These are phyloP conservation scores for Oreochromis mossambicus DNA, from an alignment of 2,797 vertebrate genomes.

Conservation along the genomic window DNA sequence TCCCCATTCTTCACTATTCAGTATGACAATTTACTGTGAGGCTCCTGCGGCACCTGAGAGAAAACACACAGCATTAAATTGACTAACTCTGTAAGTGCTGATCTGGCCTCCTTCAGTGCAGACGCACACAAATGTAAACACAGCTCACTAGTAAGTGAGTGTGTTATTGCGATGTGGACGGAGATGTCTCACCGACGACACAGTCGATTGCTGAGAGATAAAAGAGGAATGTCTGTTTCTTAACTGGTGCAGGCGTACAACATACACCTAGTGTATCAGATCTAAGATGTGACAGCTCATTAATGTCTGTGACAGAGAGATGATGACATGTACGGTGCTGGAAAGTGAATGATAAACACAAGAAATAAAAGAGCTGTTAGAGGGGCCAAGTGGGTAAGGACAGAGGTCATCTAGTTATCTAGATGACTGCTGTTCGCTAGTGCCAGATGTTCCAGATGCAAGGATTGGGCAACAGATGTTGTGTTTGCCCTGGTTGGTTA, in stretches of 20 bases:
- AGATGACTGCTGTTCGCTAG: constrained; percentile 27
- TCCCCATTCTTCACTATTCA: constrained; percentile 36
- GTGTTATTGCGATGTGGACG: constrained; percentile 4
- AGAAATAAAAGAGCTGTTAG: background rate
- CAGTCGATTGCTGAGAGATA: background rate
- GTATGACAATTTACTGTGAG: constrained; percentile 28
- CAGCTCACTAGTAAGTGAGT: background rate
- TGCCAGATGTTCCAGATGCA: constrained; percentile 64
- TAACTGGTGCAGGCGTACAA: background rate
- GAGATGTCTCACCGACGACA: background rate
- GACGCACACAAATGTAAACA: background rate
- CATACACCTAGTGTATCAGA: background rate
- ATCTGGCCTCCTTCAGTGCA: background rate
- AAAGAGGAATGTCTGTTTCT: constrained; percentile 13
- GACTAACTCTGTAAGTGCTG: constrained; percentile 4
- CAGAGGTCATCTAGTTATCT: constrained; percentile 42
- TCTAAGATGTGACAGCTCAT: background rate
- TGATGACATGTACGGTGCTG: background rate
- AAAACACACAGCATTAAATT: constrained; percentile 16
- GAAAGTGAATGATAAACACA: background rate
- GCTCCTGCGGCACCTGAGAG: constrained; percentile 11
- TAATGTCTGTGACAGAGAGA: background rate
- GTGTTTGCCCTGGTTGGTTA: constrained; percentile 38
- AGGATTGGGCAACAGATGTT: constrained; percentile 68
- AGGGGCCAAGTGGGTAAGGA: constrained; percentile 39